Base-by-base conservation (phyloP, 2,888 invertebrate species). In the Sarcophaga rosellei region DNA sequence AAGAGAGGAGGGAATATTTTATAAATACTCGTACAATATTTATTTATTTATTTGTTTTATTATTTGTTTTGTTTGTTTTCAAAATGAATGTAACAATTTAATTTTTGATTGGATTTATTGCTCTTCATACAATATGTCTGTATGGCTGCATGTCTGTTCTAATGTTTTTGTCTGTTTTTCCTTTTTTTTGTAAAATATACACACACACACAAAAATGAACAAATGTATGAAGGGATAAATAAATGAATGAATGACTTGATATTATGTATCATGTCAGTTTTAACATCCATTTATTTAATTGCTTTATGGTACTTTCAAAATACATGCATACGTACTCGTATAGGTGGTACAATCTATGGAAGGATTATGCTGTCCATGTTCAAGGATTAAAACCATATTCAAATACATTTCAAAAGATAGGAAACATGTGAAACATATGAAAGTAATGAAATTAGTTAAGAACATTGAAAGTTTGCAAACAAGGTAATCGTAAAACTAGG, bases 281-380 rank as follows among this genome's bases (percentile, higher is more conserved):
- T 84, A 35, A 79, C 74, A 84, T 75, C 63, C 79, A 84, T 84
- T 84, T 79, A 35, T 79, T 79, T 84, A 84, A 84, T 84, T 84
- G 84, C 69, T 84, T 79, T 84, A 79, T 84, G 35, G 65, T 79
- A 61, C 70, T 84, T 79, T 47, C n/a, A 44, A 59, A 74, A 78
- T 63, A 65, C 35, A 25, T 6, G 5, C 25, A 2, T 35, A 35
- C 35, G 35, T 35, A 35, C 35, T 35, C 8, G 35, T 35, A 35
- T 35, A 35, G 35, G 35, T 35, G 8, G 10, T 75, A 63, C 21
- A 82, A 66, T 21, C 77, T 82, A 76, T 47, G 72, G 8, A 44
- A 23, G 69, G 4, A 25, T 57, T 65, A 21, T 6, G 15, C 35
- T 10, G 35, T 35, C 8, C 35, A 35, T 35, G 35, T 35, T 35